Base-by-base conservation (phyloP, 2,888 invertebrate species). In the Nesidiocoris tenuis region DNA sequence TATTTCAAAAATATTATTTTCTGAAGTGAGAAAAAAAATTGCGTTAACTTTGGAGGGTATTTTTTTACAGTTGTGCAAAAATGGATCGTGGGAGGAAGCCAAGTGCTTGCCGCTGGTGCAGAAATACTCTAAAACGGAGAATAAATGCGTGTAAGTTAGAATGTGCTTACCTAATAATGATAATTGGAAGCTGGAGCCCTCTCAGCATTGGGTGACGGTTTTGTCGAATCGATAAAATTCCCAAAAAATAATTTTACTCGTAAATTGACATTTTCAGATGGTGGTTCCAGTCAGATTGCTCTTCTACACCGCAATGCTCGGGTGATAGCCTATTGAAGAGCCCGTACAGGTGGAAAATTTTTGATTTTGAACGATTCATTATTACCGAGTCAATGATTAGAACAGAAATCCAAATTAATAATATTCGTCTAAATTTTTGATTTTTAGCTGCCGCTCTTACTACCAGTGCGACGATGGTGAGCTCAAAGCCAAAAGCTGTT, bases 121-220 rank as follows among this genome's bases (percentile, higher is more conserved):
- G 25, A 70, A 59, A 24, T 70, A 57, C 24, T 59, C 59, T 9
- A 57, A 59, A 17, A 25, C 22, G n/a, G 22, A 24, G 22, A 70
- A 70, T 18, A 70, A 70, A 59, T 70, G 70, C 70, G 23, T 59
- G 70, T 70, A 24, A 70, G 70, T 59, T 5, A 3, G n/a, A 54
- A n/a, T n/a, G n/a, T n/a, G n/a, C n/a, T n/a, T n/a, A n/a, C n/a
- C n/a, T n/a, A n/a, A n/a, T n/a, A n/a, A n/a, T n/a, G n/a, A n/a
- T n/a, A n/a, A n/a, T n/a, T n/a, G n/a, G n/a, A n/a, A n/a, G n/a
- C n/a, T n/a, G n/a, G n/a, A n/a, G n/a, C n/a, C n/a, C n/a, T n/a
- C n/a, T n/a, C n/a, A n/a, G n/a, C n/a, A n/a, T n/a, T n/a, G n/a
- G n/a, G n/a, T n/a, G n/a, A n/a, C n/a, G n/a, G n/a, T n/a, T n/a